Base-by-base conservation (phyloP, 2,113 vertebrate species). In the Protobothrops mucrosquamatus region DNA sequence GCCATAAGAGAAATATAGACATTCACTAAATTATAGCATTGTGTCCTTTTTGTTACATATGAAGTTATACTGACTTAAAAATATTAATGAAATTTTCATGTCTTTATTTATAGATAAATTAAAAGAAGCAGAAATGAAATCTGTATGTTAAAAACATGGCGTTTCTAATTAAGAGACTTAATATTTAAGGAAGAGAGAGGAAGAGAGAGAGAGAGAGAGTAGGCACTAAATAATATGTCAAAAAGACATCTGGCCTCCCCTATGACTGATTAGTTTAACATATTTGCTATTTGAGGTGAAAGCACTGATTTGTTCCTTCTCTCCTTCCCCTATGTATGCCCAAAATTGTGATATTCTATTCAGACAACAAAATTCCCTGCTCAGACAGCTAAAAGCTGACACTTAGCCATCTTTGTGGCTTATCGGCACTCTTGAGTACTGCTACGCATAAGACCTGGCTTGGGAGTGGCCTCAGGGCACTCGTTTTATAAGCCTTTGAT, bases 21-120 rank as follows among this genome's bases (percentile, higher is more conserved):
- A 97, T 97, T 97, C 96, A 97, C 96, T 97, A 97, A 98, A 98
- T 98, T 97, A 97, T 93, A 97, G 95, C 91, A 95, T 95, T 97
- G 97, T 97, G 93, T 96, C 92, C 97, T 95, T 86, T 97, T 94
- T 93, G 95, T 93, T 64, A 92, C 96, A 97, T 93, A 96, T 94
- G 96, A 97, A 97, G 93, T 95, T 94, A 98, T 97, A 96, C 87
- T 94, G 97, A 97, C 97, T 97, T 96, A 97, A 43, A 52, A 52
- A 90, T 96, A 95, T 94, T 91, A 88, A 85, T 91, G 92, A 61
- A 92, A 91, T 24, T 88, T n/a, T 91, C 94, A 95, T 94, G 95
- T 96, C 95, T 96, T 97, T 93, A 94, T 92, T 96, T 94, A 74
- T 29, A 11, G 91, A 95, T 92, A 97, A 94, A 89, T 61, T 95